Evolutionary conservation across 2,888 invertebrate genomes (phyloP).

Genomic region (Arrhopalites spinosus): DNA sequence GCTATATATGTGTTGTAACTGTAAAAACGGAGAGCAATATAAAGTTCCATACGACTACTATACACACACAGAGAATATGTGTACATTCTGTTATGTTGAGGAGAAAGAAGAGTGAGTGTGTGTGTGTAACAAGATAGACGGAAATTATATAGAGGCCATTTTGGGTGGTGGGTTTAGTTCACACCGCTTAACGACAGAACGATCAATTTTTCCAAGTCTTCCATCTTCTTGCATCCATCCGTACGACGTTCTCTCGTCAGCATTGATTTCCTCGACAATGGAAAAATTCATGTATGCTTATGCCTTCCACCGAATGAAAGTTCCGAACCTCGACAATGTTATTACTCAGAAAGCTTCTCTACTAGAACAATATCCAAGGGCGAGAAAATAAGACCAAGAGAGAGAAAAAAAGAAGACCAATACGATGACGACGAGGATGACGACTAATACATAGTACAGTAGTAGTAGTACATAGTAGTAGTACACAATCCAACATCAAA

Average conservation of each 20-base stretch:
- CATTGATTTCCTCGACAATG: not conserved
- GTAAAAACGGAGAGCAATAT: too few species aligned
- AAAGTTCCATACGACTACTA: too few species aligned
- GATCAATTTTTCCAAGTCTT: slow-evolving; percentile 12
- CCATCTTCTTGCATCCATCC: slow-evolving; percentile 4
- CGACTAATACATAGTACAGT: too few species aligned
- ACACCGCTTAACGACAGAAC: not conserved
- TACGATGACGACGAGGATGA: too few species aligned
- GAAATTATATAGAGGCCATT: not conserved
- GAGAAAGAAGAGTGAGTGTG: too few species aligned
- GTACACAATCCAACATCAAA: slow-evolving; percentile 3
- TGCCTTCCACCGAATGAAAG: not conserved
- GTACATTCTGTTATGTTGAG: too few species aligned
- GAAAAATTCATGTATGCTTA: not conserved
- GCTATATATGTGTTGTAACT: too few species aligned
- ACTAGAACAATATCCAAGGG: slow-evolving; percentile 12
- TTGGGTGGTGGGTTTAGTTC: slow-evolving; percentile 8
- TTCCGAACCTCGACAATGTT: not conserved
- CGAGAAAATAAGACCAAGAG: not conserved
- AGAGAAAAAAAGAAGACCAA: too few species aligned
- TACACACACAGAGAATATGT: too few species aligned
- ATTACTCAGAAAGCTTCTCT: not conserved
- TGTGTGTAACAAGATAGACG: too few species aligned
- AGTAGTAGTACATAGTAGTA: too few species aligned
- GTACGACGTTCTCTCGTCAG: not conserved